A percentile compares a stretch with the other conserved stretches of the same genome.
phyloP scores from a whole-genome alignment of 1,140 invertebrate genomes.

The Ruditapes philippinarum region DNA sequence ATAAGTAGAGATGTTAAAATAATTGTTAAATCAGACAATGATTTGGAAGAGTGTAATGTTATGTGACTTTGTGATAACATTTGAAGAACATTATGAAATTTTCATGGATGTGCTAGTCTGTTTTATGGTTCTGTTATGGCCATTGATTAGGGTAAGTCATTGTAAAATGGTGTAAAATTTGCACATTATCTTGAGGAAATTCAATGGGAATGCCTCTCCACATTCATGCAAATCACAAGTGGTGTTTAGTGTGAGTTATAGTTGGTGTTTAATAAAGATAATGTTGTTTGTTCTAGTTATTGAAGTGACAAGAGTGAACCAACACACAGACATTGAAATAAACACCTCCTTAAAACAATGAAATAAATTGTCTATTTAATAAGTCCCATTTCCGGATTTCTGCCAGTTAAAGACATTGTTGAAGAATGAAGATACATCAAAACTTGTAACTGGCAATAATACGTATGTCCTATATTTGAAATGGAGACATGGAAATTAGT shows the following conservation, averaged over 20 bases:
- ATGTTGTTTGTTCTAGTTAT: neutral
- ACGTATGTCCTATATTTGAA: neutral
- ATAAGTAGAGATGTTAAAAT: neutral
- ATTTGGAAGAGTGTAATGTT: neutral
- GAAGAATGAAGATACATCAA: too few relatives aligned
- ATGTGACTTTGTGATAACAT: neutral
- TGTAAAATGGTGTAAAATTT: slow-evolving; percentile 16
- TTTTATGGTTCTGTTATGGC: slow-evolving; percentile 1
- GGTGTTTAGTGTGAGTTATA: neutral
- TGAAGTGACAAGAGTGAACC: neutral
- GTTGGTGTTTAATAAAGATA: neutral
- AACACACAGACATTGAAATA: neutral
- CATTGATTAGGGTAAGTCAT: slow-evolving; percentile 7
- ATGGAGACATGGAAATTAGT: neutral
- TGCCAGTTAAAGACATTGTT: too few relatives aligned
- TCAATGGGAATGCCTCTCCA: neutral
- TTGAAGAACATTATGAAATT: neutral
- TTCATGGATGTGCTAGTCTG: neutral
- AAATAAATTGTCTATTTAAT: neutral
- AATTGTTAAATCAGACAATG: neutral
- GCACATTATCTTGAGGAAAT: neutral
- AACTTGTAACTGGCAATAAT: too few relatives aligned
- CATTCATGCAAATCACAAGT: neutral
- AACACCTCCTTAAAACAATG: neutral
- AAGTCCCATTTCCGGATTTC: neutral